Evolutionary conservation across 2,113 vertebrate species (phyloP).

Genomic region (Myotis davidii): DNA sequence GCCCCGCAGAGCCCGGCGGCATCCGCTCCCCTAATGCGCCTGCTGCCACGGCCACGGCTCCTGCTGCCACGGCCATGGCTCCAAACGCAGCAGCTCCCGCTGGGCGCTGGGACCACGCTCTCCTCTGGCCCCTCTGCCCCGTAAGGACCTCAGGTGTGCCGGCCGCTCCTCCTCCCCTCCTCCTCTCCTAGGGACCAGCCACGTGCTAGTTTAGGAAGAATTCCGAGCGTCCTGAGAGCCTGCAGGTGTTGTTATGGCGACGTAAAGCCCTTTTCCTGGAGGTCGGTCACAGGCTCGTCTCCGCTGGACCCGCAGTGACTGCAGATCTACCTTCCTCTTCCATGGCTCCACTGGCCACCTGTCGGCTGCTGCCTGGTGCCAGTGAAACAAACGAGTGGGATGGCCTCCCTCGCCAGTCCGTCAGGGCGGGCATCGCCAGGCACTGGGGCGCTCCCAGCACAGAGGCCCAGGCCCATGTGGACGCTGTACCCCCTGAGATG

Average conservation of each 20-base stretch:
- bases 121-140: background rate
- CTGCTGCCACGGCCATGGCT: background rate
- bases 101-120: background rate
- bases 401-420: background rate
- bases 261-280: constrained; percentile 79
- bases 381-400: background rate
- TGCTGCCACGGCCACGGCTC: background rate
- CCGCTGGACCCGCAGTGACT: constrained; percentile 79
- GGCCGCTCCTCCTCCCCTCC: background rate
- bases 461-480: background rate
- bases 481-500: background rate
- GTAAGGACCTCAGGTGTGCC: background rate
- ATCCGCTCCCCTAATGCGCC: background rate
- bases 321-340: constrained; percentile 50
- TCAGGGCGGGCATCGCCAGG: background rate
- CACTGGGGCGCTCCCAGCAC: background rate
- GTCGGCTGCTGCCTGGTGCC: background rate
- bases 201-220: constrained; percentile 73
- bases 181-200: constrained; percentile 26
- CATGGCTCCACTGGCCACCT: background rate
- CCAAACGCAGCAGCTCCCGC: background rate
- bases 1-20: background rate
- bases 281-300: constrained; percentile 81
- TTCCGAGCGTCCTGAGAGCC: constrained; percentile 65
- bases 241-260: constrained; percentile 77